phyloP scores from a whole-genome alignment of 1,140 invertebrate genomes.

The Drosophila azteca region DNA sequence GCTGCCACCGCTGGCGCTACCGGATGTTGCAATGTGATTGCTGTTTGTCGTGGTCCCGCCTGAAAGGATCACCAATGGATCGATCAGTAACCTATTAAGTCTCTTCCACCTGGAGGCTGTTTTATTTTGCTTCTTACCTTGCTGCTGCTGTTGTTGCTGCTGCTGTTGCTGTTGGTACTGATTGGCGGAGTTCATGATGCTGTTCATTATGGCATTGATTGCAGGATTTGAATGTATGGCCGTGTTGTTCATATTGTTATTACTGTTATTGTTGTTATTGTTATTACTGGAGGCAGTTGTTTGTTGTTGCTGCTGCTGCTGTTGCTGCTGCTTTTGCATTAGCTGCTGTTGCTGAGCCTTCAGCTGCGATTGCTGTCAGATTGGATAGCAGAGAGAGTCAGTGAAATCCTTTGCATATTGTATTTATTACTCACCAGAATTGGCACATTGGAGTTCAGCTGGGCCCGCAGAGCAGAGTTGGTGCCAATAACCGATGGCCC shows the following conservation, averaged over 20 bases:
- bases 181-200: slow-evolving; percentile 91
- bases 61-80: not conserved
- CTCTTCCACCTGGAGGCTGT: too few relatives aligned
- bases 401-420: not conserved
- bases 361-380: slow-evolving; percentile 85
- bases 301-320: slow-evolving; percentile 51
- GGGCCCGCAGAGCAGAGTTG: slow-evolving; percentile 79
- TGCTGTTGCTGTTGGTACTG: slow-evolving; percentile 88
- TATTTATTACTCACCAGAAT: slow-evolving; percentile 84
- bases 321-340: slow-evolving; percentile 64
- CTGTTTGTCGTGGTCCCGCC: slow-evolving; percentile 18
- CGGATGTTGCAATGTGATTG: slow-evolving; percentile 39
- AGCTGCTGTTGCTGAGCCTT: slow-evolving; percentile 83
- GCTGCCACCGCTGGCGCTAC: slow-evolving; percentile 19
- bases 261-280: slow-evolving; percentile 47
- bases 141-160: slow-evolving; percentile 85
- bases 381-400: not conserved
- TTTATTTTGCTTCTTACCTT: slow-evolving; percentile 35
- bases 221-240: slow-evolving; percentile 89
- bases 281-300: slow-evolving; percentile 50
- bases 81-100: too few relatives aligned
- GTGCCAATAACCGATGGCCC: slow-evolving; percentile 59
- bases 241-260: slow-evolving; percentile 83
- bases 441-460: slow-evolving; percentile 85
- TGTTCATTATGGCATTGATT: slow-evolving; percentile 90